Evolutionary conservation across 2,888 invertebrate species (phyloP).

Genomic region (Drosophila sordidapex): DNA sequence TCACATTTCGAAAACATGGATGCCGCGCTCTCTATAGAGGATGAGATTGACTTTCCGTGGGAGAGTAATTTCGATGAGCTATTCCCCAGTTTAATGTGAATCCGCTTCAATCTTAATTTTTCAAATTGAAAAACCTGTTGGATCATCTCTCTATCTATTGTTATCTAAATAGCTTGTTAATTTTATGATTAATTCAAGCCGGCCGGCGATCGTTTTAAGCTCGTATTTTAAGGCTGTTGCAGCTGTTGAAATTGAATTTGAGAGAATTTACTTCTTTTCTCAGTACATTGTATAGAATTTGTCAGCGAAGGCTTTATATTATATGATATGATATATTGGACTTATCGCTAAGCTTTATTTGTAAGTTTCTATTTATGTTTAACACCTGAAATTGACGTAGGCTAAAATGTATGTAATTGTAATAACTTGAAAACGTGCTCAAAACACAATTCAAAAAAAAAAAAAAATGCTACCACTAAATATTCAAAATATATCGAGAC

Average conservation of each 20-base stretch:
- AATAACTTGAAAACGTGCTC: conserved; percentile 62
- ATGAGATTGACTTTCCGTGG: conserved; percentile 88
- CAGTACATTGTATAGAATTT: conserved; percentile 53
- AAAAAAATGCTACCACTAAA: conserved; percentile 16
- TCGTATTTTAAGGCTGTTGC: conserved; percentile 29
- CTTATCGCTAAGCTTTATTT: conserved; percentile 44
- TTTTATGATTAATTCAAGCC: conserved; percentile 49
- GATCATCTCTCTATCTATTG: conserved; percentile 46
- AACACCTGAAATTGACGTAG: conserved; percentile 60
- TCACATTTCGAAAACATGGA: conserved; percentile 58
- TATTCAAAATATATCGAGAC: conserved; percentile 42
- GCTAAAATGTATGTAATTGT: conserved; percentile 51
- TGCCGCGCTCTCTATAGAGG: conserved; percentile 36
- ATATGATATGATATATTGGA: conserved; percentile 16
- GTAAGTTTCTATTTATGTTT: conserved; percentile 73
- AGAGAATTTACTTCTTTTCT: conserved; percentile 3
- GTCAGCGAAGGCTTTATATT: conserved; percentile 60
- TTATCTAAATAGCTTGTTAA: conserved; percentile 30
- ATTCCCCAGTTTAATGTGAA: conserved; percentile 90
- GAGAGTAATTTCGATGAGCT: conserved; percentile 91
- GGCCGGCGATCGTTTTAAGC: conserved; percentile 53
- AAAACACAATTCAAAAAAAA: conserved; percentile 40
- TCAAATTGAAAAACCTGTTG: conserved; percentile 58
- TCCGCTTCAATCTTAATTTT: conserved; percentile 33
- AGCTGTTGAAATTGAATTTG: conserved; percentile 38